Evolutionary conservation across 2,113 vertebrate genomes (phyloP).

Genomic region (Aptenodytes patagonicus): DNA sequence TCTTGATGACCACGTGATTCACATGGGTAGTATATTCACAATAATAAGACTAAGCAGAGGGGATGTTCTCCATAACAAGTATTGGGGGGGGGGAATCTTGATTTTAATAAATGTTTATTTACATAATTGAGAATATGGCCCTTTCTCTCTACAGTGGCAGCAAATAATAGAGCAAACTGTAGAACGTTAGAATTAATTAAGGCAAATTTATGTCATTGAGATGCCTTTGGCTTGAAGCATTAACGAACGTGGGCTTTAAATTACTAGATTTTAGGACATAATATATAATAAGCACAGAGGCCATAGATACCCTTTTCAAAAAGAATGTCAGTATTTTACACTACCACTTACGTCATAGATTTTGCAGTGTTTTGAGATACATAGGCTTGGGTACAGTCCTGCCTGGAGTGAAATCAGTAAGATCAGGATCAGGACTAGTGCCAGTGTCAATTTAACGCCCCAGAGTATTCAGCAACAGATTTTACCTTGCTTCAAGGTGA

Average conservation of each 20-base stretch:
- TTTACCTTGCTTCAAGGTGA: not conserved
- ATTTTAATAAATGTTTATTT: not conserved
- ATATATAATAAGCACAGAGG: not conserved
- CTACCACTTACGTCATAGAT: not conserved
- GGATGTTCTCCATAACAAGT: not conserved
- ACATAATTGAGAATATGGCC: not conserved
- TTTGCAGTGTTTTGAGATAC: not conserved
- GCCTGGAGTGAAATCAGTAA: not conserved
- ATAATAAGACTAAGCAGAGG: not conserved
- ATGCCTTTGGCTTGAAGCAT: not conserved
- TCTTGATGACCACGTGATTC: not conserved
- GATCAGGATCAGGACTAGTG: not conserved
- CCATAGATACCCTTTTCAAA: not conserved
- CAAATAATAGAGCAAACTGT: not conserved
- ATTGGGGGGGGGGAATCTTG: not conserved
- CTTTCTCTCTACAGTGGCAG: not conserved
- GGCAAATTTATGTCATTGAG: not conserved
- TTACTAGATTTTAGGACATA: not conserved
- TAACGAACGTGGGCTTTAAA: not conserved
- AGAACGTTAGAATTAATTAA: not conserved
- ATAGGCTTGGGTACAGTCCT: not conserved
- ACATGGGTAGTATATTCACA: not conserved
- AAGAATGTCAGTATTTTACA: not conserved
- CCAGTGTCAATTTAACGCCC: not conserved
- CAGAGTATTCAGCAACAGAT: not conserved